Conservation (phyloP, 2,888 invertebrate genomes). For the Amblyjoppa fuscipennis region DNA sequence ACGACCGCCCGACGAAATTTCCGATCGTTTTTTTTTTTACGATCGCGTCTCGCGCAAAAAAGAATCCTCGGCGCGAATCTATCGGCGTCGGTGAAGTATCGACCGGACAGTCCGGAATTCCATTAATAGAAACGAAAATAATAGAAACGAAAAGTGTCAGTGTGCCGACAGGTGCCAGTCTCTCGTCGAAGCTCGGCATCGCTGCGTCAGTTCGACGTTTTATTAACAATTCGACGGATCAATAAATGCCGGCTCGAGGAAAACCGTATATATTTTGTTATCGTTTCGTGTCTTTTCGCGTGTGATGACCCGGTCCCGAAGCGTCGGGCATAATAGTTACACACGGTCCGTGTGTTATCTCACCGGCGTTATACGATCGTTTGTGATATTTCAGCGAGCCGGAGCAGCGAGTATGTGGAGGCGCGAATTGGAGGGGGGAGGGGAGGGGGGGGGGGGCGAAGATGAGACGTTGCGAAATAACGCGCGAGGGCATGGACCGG, state of each 20-base stretch:
- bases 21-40: not conserved
- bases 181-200: conserved; percentile 29
- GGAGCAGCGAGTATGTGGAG: not conserved
- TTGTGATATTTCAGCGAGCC: conserved; percentile 78
- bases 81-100: conserved; percentile 15
- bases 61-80: not conserved
- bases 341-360: conserved; percentile 78
- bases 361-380: conserved; percentile 79
- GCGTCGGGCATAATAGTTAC: conserved; percentile 57
- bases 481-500: not conserved
- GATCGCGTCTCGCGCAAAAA: not conserved
- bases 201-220: conserved; percentile 39
- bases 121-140: conserved; percentile 35
- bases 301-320: conserved; percentile 61
- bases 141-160: conserved; percentile 49
- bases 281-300: conserved; percentile 65
- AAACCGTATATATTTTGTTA: conserved; percentile 76
- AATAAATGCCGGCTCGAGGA: conserved; percentile 73
- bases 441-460: not conserved
- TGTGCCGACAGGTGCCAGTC: conserved; percentile 50
- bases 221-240: conserved; percentile 72
- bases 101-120: conserved; percentile 18
- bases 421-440: not conserved
- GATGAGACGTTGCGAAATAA: conserved; percentile 39
- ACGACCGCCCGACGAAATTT: too few species aligned